A percentile compares a stretch with the other conserved stretches of the same genome.
phyloP scores from a whole-genome alignment of 2,113 vertebrate genomes.

The Hyaena hyaena region DNA sequence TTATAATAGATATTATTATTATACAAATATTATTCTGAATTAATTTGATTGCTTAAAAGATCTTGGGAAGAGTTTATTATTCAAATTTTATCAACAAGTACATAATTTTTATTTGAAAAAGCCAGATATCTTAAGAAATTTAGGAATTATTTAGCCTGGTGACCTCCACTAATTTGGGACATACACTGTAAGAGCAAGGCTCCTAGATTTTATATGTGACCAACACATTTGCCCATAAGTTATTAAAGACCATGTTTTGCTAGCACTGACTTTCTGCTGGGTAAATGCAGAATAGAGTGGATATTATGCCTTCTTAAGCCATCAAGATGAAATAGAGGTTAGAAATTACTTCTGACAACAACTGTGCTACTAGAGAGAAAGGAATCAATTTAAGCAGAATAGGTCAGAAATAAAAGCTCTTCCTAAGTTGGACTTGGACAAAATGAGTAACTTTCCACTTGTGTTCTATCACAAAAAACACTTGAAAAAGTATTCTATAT shows the following conservation, averaged over 20 bases:
- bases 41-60: background rate
- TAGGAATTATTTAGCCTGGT: conserved; percentile 19
- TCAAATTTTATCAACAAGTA: conserved; percentile 17
- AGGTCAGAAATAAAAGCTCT: conserved; percentile 21
- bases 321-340: background rate
- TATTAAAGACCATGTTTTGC: background rate
- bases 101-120: conserved; percentile 6
- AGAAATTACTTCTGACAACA: conserved; percentile 19
- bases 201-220: background rate
- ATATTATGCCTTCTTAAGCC: background rate
- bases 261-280: background rate
- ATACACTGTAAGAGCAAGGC: background rate
- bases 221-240: background rate
- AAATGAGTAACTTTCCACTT: background rate
- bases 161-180: background rate
- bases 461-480: background rate
- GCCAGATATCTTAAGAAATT: background rate
- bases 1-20: background rate
- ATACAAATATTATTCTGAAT: background rate
- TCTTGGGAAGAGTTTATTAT: conserved; percentile 7
- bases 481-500: background rate
- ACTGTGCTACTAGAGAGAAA: background rate
- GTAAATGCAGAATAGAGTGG: background rate
- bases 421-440: background rate
- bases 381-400: background rate